phyloP scores from a whole-genome alignment of 2,888 invertebrate genomes.

The Melieria crassipennis region DNA sequence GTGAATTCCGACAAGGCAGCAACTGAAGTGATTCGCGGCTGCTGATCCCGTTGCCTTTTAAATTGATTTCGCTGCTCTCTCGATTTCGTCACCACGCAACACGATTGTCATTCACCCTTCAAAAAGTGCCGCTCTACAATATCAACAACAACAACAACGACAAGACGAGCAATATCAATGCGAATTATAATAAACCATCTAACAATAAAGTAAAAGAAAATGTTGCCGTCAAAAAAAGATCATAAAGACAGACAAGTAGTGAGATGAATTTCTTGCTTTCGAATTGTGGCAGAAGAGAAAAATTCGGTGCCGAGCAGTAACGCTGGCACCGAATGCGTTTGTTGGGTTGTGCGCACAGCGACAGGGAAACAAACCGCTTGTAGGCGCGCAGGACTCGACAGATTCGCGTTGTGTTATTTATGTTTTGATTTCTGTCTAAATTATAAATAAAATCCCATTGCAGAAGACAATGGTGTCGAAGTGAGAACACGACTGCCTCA shows the following conservation, averaged over 20 bases:
- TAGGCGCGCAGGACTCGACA: slow-evolving; percentile 47
- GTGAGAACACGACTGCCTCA: slow-evolving; percentile 45
- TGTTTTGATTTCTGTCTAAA: slow-evolving; percentile 29
- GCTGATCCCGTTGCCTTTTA: slow-evolving; percentile 49
- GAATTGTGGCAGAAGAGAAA: slow-evolving; percentile 12
- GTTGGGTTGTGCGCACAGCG: slow-evolving; percentile 16
- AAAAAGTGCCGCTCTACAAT: slow-evolving; percentile 14
- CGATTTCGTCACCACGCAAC: slow-evolving; percentile 15
- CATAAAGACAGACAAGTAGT: slow-evolving; percentile 18
- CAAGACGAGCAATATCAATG: background rate
- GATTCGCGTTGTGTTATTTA: slow-evolving; percentile 22
- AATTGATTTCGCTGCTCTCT: slow-evolving; percentile 44
- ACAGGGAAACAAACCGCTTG: slow-evolving; percentile 29
- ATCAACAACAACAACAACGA: slow-evolving; percentile 20
- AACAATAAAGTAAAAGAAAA: slow-evolving; percentile 24
- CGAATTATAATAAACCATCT: slow-evolving; percentile 19
- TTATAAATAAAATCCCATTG: slow-evolving; percentile 39
- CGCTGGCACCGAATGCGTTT: slow-evolving; percentile 12
- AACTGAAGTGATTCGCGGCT: slow-evolving; percentile 63
- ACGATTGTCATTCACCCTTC: slow-evolving; percentile 38
- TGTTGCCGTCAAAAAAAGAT: background rate
- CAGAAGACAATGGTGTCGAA: slow-evolving; percentile 48
- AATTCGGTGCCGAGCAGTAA: slow-evolving; percentile 44
- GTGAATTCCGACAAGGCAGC: slow-evolving; percentile 61
- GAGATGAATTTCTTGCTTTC: slow-evolving; percentile 28